Percentiles rank a stretch among this genome's conserved stretches.
These are phyloP conservation scores for Drosophila phalerata DNA, from an alignment of 2,888 invertebrate genomes.

Conservation along the genomic window DNA sequence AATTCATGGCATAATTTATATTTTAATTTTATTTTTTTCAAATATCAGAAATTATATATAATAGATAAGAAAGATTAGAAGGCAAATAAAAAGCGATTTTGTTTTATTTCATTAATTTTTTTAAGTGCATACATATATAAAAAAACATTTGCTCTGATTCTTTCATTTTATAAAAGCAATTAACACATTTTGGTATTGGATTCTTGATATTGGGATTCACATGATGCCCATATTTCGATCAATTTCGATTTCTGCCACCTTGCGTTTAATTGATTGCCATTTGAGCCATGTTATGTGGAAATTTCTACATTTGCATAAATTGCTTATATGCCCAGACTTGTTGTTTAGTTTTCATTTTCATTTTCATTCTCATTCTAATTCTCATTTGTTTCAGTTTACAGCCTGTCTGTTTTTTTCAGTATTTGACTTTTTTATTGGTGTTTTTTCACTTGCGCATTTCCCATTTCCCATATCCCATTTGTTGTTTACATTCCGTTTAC, in stretches of 20 bases:
- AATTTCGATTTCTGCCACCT: conserved; percentile 58
- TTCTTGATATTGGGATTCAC: conserved; percentile 27
- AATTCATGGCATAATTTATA: too few relatives aligned
- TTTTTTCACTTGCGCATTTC: conserved; percentile 72
- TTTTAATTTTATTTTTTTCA: too few relatives aligned
- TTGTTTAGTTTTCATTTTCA: conserved; percentile 54
- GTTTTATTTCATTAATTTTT: too few relatives aligned
- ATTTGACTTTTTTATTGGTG: conserved; percentile 75
- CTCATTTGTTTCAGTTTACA: conserved; percentile 31
- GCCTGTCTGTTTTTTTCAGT: conserved; percentile 43
- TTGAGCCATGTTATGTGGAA: conserved; percentile 44
- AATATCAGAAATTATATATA: too few relatives aligned
- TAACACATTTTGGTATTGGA: conserved; percentile 48
- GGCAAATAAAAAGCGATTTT: too few relatives aligned
- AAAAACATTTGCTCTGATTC: neutral
- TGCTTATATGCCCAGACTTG: conserved; percentile 23
- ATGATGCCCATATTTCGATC: conserved; percentile 53
- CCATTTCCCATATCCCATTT: conserved; percentile 62
- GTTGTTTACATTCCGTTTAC: conserved; percentile 49
- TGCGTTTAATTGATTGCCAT: conserved; percentile 55
- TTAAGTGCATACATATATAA: neutral
- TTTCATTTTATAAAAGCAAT: conserved; percentile 50
- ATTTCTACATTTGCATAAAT: conserved; percentile 69
- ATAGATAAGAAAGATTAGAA: too few relatives aligned
- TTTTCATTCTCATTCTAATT: neutral